These are phyloP conservation scores for Otolemur garnettii DNA, from an alignment of 2,113 vertebrate genomes.

Conservation along the genomic window DNA sequence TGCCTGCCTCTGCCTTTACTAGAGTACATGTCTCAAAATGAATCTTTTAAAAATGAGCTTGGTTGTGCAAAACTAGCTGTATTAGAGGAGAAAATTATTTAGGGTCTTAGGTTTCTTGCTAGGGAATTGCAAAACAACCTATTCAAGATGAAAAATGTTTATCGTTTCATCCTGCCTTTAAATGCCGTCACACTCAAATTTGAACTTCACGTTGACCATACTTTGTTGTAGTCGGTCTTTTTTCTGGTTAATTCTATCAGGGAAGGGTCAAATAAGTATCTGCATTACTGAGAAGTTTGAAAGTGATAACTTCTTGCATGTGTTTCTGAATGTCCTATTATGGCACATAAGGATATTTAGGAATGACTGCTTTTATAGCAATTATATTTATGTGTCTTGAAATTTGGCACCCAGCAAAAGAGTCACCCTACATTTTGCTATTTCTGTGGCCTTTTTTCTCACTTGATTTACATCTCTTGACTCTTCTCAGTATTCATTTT, in stretches of 20 bases:
- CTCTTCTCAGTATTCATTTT: not conserved
- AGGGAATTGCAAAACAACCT: not conserved
- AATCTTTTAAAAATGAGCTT: not conserved
- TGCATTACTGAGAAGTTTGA: not conserved
- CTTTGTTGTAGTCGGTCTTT: not conserved
- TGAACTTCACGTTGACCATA: not conserved
- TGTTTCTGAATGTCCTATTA: not conserved
- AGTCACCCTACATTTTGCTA: too few species aligned
- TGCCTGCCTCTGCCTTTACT: not conserved
- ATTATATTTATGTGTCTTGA: not conserved
- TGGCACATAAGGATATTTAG: not conserved
- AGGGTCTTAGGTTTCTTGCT: not conserved
- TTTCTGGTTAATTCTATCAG: constrained; percentile 16
- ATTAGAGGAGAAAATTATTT: constrained; percentile 18
- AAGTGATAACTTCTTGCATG: not conserved
- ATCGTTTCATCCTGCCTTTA: constrained; percentile 2
- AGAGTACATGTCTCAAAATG: not conserved
- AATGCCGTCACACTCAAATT: constrained; percentile 37
- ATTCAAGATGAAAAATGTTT: constrained; percentile 16
- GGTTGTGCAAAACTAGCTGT: not conserved
- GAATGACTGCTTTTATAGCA: not conserved
- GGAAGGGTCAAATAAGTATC: constrained; percentile 54
- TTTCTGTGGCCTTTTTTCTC: not conserved
- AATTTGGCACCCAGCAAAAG: not conserved
- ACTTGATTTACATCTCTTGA: not conserved